Percentiles rank a stretch among this genome's conserved stretches.
Evolutionary conservation across 2,113 vertebrate species (phyloP).

Genomic region (Neomonachus schauinslandi): DNA sequence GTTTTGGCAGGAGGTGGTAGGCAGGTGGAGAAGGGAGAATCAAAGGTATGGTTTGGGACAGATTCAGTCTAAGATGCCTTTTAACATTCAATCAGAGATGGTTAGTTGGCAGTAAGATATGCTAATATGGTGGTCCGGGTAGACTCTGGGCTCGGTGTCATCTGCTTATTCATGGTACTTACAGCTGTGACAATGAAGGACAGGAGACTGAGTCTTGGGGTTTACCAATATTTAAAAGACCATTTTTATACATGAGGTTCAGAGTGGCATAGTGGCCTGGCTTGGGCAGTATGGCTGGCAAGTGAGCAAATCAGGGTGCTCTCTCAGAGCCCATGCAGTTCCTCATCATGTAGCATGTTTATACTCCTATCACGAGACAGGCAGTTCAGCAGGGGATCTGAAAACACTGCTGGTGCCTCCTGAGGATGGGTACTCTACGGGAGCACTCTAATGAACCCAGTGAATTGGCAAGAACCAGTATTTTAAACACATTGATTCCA

Average conservation of each 20-base stretch:
- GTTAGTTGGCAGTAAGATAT: background rate
- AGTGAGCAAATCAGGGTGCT: background rate
- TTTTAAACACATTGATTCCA: background rate
- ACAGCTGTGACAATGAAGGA: background rate
- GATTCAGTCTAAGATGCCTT: background rate
- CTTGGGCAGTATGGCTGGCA: background rate
- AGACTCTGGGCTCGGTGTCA: background rate
- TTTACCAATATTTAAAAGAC: background rate
- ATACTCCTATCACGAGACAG: background rate
- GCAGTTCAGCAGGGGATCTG: too few species aligned
- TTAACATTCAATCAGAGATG: background rate
- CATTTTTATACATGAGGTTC: background rate
- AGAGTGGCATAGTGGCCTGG: background rate
- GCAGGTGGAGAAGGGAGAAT: background rate
- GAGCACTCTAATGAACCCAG: background rate
- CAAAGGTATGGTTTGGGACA: background rate
- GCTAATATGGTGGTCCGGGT: background rate
- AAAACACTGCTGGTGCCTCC: background rate
- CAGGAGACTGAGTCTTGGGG: background rate
- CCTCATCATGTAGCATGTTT: background rate
- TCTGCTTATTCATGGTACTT: background rate
- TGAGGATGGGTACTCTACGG: background rate
- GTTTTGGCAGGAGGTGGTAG: background rate
- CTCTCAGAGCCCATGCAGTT: background rate
- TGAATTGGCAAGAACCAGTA: background rate